Evolutionary conservation across 2,113 vertebrate species (phyloP), one percentile per base, ranked within the genome.

Genomic region (Corythornis cristatus): DNA sequence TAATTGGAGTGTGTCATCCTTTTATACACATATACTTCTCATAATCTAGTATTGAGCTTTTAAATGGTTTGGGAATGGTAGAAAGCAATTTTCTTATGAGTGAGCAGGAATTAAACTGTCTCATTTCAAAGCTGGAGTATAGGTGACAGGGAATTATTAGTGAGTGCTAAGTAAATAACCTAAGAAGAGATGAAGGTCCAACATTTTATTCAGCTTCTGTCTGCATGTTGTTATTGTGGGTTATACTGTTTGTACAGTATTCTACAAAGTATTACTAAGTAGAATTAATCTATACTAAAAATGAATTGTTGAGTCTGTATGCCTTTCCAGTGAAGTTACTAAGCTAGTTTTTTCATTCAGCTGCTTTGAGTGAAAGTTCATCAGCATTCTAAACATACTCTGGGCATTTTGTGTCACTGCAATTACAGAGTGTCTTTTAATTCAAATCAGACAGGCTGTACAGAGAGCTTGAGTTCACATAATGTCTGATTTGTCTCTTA

Each of bases 1-100:
- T 58, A 98, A 99, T 20, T 99, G 99, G 99, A 98, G 88, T 94
- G 99, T 96, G 37, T 54, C 48, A 64, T 83, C 71, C 78, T 85
- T 78, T 46, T 67, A 31, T 65, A 26, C 15, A 3, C 19, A 15
- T 1, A 2, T 3, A 5, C 5, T 56, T 78, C 16, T 53, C 35
- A 21, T 19, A 6, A 9, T 81, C 20, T 23, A 22, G 48, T 10
- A 21, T 4, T 4, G 31, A 76, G 16, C 29, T 65, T 43, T 15
- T 53, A 2, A 1, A 11, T 10, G 2, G 0, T 57, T 87, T 51
- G 8, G 43, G n/a, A 65, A 56, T 66, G 33, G 33, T 53, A 53
- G 33, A 21, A 53, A 40, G 50, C 26, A 71, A 16, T 40, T 40
- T 31, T 31, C 50, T 29, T 71, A 21, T 28, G 31, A 40, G 50